A percentile compares a stretch with the other conserved stretches of the same genome.
Conservation (phyloP, 2,797 vertebrate genomes). For the Phoebastria nigripes region DNA sequence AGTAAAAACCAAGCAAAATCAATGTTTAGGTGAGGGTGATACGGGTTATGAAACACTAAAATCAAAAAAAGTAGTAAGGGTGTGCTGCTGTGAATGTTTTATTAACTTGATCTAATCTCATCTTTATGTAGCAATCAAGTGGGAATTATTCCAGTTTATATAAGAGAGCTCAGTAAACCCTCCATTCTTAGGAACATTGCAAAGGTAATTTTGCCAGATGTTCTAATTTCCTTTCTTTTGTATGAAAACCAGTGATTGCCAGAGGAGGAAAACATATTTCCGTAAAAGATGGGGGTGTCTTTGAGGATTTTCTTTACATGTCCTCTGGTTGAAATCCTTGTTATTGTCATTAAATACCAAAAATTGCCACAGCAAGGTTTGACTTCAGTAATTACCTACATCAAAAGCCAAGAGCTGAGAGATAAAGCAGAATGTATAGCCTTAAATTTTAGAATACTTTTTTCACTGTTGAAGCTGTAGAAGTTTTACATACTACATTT, state of each 20-base stretch:
- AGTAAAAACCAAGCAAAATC: background rate
- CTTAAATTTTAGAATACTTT: background rate
- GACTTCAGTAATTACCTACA: background rate
- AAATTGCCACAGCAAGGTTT: background rate
- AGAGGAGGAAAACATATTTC: background rate
- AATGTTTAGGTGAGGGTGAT: background rate
- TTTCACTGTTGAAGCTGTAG: background rate
- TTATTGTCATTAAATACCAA: background rate
- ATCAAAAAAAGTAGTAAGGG: background rate
- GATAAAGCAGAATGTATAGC: background rate
- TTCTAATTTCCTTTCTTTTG: constrained; percentile 36
- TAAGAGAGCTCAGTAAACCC: background rate
- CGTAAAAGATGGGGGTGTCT: background rate
- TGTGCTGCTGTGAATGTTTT: background rate
- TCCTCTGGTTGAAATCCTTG: background rate
- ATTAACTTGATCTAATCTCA: background rate
- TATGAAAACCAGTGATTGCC: background rate
- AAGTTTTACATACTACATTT: background rate
- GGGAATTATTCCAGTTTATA: background rate
- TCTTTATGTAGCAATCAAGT: background rate
- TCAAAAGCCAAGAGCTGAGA: background rate
- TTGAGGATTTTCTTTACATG: background rate
- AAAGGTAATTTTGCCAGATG: constrained; percentile 16
- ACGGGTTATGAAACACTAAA: background rate
- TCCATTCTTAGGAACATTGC: background rate